A percentile compares a stretch with the other conserved stretches of the same genome.
These are phyloP conservation scores for Anabas testudineus DNA, from an alignment of 2,797 vertebrate genomes.

Conservation along the genomic window DNA sequence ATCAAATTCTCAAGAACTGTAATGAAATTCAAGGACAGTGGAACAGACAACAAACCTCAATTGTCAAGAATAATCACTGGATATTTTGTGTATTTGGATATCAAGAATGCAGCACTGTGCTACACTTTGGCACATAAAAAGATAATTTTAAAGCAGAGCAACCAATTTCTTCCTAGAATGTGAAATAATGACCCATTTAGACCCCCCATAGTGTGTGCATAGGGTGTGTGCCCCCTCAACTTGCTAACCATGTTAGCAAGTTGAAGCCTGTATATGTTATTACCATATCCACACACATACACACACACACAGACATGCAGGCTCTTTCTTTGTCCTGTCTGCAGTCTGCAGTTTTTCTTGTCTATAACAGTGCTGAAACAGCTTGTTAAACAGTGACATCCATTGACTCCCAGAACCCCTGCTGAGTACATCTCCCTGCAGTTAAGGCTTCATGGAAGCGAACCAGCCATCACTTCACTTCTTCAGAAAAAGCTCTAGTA, in stretches of 20 bases:
- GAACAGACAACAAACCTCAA: too few species aligned
- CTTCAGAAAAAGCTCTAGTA: slow-evolving; percentile 34
- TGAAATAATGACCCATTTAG: slow-evolving; percentile 67
- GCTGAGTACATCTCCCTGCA: slow-evolving; percentile 68
- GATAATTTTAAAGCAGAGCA: slow-evolving; percentile 52
- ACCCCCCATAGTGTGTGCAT: slow-evolving; percentile 45
- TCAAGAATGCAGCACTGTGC: slow-evolving; percentile 15
- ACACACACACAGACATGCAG: slow-evolving; percentile 36
- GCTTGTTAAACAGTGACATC: slow-evolving; percentile 86
- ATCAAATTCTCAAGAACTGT: slow-evolving; percentile 11
- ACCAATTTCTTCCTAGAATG: slow-evolving; percentile 51
- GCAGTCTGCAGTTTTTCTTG: slow-evolving; percentile 68
- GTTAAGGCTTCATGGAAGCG: slow-evolving; percentile 45
- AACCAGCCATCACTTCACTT: slow-evolving; percentile 50
- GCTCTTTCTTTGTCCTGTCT: slow-evolving; percentile 78
- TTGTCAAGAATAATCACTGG: slow-evolving; percentile 32
- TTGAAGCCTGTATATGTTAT: slow-evolving; percentile 61
- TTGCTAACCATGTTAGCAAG: slow-evolving; percentile 51
- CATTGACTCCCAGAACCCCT: slow-evolving; percentile 75
- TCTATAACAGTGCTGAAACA: slow-evolving; percentile 75
- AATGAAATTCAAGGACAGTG: slow-evolving; percentile 50
- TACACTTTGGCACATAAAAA: slow-evolving; percentile 42
- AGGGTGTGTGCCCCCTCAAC: slow-evolving; percentile 57
- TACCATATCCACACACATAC: slow-evolving; percentile 48
- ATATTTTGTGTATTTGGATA: slow-evolving; percentile 41